phyloP scores from a whole-genome alignment of 2,113 vertebrate genomes.

The Gnathonemus longibarbis region DNA sequence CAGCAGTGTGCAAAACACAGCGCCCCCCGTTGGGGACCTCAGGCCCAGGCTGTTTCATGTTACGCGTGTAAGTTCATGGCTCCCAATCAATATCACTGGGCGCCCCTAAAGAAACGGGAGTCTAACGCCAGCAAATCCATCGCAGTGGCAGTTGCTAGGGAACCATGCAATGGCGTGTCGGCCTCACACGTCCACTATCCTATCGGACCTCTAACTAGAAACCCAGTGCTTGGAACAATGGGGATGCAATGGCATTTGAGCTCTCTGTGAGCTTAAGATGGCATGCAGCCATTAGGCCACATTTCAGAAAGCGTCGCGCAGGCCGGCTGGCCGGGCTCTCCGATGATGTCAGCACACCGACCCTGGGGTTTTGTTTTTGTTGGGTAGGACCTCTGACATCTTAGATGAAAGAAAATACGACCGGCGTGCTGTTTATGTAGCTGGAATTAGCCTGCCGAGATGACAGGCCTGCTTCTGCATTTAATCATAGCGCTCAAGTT shows the following conservation, averaged over 20 bases:
- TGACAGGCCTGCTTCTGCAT: background rate
- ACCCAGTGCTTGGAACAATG: background rate
- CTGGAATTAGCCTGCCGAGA: background rate
- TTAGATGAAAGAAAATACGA: background rate
- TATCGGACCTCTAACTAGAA: background rate
- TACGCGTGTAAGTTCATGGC: conserved; percentile 56
- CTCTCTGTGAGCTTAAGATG: background rate
- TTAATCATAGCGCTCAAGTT: background rate
- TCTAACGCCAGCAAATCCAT: conserved; percentile 26
- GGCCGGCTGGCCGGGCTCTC: background rate
- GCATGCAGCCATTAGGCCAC: background rate
- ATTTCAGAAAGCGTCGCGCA: background rate
- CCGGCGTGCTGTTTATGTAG: background rate
- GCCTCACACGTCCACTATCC: conserved; percentile 21
- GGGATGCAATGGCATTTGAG: background rate
- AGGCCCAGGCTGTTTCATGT: conserved; percentile 35
- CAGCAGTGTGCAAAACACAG: conserved; percentile 20
- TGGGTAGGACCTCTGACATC: background rate
- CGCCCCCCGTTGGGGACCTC: background rate
- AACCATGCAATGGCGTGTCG: conserved; percentile 35
- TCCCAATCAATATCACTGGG: conserved; percentile 46
- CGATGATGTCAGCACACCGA: background rate
- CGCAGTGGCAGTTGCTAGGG: conserved; percentile 38
- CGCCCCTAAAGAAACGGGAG: conserved; percentile 23
- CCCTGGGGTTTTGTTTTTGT: background rate